These are phyloP conservation scores for Pluvialis apricaria DNA, from an alignment of 2,113 vertebrate species.

Conservation along the genomic window DNA sequence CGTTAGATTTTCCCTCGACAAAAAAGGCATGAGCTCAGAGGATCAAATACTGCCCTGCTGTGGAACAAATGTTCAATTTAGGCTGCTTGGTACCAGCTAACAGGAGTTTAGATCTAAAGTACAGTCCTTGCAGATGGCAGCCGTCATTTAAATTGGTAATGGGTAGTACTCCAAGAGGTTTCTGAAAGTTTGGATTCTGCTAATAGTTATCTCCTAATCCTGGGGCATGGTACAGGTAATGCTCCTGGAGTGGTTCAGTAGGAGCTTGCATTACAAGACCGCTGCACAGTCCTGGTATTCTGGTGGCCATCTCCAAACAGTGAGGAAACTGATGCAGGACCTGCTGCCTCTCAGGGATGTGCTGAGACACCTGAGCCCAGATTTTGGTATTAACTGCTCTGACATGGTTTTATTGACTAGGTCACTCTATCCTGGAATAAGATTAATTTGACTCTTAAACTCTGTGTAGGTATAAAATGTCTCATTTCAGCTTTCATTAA, in stretches of 20 bases:
- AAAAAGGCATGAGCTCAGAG: not conserved
- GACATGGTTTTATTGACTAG: not conserved
- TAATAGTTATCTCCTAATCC: not conserved
- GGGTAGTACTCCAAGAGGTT: not conserved
- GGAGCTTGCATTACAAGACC: not conserved
- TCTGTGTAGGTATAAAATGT: not conserved
- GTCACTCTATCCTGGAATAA: not conserved
- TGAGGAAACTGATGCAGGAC: not conserved
- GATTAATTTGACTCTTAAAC: not conserved
- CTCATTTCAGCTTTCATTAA: not conserved
- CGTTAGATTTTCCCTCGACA: not conserved
- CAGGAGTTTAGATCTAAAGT: not conserved
- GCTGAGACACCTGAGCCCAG: not conserved
- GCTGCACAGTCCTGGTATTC: not conserved
- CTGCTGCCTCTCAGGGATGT: not conserved
- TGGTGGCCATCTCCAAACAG: not conserved
- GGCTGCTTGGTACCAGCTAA: not conserved
- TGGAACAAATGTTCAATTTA: not conserved
- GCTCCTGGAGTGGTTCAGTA: not conserved
- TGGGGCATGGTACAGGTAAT: not conserved
- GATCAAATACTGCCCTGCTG: not conserved
- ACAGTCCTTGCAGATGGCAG: not conserved
- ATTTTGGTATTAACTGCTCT: not conserved
- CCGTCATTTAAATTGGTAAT: not conserved
- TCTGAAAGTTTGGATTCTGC: not conserved